Percentiles rank a stretch among this genome's conserved stretches.
phyloP scores from a whole-genome alignment of 2,888 invertebrate genomes.

The Hydraecia micacea region DNA sequence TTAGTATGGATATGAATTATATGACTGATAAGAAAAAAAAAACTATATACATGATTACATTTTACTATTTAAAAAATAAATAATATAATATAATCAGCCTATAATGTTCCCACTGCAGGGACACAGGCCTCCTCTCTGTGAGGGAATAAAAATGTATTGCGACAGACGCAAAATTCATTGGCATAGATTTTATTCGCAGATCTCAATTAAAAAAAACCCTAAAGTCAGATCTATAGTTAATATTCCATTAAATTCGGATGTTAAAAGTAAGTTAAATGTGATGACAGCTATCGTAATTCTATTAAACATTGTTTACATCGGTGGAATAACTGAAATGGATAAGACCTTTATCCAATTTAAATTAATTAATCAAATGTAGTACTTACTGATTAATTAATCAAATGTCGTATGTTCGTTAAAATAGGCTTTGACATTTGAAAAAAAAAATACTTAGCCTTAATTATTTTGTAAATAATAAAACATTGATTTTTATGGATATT shows the following conservation, averaged over 20 bases:
- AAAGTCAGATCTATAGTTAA: neutral
- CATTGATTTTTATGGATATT: neutral
- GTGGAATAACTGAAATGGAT: constrained; percentile 44
- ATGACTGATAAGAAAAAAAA: neutral
- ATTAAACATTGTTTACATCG: constrained; percentile 51
- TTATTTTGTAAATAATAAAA: neutral
- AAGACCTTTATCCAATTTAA: too few relatives aligned
- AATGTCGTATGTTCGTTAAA: constrained; percentile 10
- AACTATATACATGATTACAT: neutral
- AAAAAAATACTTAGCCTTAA: neutral
- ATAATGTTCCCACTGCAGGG: too few relatives aligned
- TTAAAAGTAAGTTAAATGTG: constrained; percentile 4
- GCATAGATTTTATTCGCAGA: neutral
- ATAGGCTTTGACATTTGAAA: neutral
- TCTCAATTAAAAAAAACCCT: neutral
- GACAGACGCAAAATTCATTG: neutral
- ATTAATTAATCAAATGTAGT: neutral
- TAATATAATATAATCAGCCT: too few relatives aligned
- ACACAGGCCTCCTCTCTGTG: too few relatives aligned
- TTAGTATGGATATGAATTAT: too few relatives aligned
- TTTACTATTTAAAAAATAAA: neutral
- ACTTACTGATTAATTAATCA: constrained; percentile 5
- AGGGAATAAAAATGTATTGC: neutral
- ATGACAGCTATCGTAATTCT: constrained; percentile 23
- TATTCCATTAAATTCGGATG: neutral